Percentiles rank a stretch among this genome's conserved stretches.
phyloP scores from a whole-genome alignment of 2,888 invertebrate genomes.

The Incurvaria masculella region DNA sequence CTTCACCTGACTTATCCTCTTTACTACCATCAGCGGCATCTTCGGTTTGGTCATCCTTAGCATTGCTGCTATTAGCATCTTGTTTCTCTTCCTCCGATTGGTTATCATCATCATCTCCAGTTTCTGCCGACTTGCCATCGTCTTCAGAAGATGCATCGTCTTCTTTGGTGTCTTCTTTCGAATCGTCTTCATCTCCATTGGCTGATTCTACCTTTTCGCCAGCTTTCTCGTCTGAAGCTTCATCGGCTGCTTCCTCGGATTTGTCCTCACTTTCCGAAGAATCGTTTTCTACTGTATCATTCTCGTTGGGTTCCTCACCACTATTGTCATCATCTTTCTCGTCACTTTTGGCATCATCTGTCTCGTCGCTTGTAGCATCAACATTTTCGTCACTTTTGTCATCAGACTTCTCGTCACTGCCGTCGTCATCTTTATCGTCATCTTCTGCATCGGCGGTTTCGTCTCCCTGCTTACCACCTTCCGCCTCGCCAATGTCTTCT shows the following conservation, averaged over 20 bases:
- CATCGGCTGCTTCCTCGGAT: slow-evolving; percentile 18
- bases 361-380: slow-evolving; percentile 29
- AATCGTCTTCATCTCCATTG: slow-evolving; percentile 21
- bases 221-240: slow-evolving; percentile 17
- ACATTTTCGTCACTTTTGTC: slow-evolving; percentile 34
- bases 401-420: slow-evolving; percentile 21
- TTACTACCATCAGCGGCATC: slow-evolving; percentile 11
- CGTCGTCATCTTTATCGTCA: slow-evolving; percentile 13
- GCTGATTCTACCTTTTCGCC: slow-evolving; percentile 21
- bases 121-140: slow-evolving; percentile 16
- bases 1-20: slow-evolving; percentile 17
- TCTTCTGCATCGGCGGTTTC: slow-evolving; percentile 15
- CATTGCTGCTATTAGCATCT: not conserved
- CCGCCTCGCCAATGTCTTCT: slow-evolving; percentile 22
- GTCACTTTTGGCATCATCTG: slow-evolving; percentile 21
- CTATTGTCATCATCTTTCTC: slow-evolving; percentile 19
- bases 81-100: slow-evolving; percentile 24
- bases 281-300: slow-evolving; percentile 20
- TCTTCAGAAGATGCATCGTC: slow-evolving; percentile 10
- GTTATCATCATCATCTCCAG: slow-evolving; percentile 28
- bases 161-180: slow-evolving; percentile 23
- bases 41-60: slow-evolving; percentile 10
- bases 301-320: slow-evolving; percentile 16
- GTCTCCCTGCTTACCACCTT: slow-evolving; percentile 16
- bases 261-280: slow-evolving; percentile 17